Evolutionary conservation across 2,797 vertebrate genomes (phyloP).

Genomic region (Brachyrhaphis roseni): DNA sequence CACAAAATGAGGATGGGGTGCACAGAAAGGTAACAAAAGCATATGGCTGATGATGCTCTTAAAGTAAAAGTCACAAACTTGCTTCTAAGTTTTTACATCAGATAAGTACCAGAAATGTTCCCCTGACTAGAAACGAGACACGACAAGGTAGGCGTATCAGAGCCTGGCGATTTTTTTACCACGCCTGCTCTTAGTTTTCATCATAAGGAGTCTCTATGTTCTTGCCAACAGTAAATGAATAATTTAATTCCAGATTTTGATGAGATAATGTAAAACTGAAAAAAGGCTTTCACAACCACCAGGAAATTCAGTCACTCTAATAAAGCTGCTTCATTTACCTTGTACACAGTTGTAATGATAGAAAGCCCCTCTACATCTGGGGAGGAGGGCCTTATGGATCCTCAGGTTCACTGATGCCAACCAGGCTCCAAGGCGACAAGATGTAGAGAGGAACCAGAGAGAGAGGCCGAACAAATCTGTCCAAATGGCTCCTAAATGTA

Average conservation of each 20-base stretch:
- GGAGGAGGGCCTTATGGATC: constrained; percentile 54
- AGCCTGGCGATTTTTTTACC: constrained; percentile 27
- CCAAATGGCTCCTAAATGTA: constrained; percentile 19
- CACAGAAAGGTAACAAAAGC: constrained; percentile 7
- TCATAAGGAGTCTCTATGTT: constrained; percentile 18
- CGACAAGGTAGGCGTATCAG: constrained; percentile 13
- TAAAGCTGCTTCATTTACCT: constrained; percentile 53
- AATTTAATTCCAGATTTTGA: neutral
- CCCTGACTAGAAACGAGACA: constrained; percentile 47
- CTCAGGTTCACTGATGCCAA: constrained; percentile 59
- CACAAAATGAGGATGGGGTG: constrained; percentile 8
- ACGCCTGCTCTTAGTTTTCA: constrained; percentile 29
- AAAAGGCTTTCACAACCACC: neutral
- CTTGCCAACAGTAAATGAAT: constrained; percentile 3
- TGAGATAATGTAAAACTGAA: neutral
- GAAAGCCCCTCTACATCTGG: constrained; percentile 81
- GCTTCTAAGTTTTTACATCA: constrained; percentile 30
- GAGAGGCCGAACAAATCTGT: constrained; percentile 29
- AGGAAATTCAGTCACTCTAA: neutral
- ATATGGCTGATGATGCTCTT: constrained; percentile 4
- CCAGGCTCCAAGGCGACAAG: constrained; percentile 33
- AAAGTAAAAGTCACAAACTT: constrained; percentile 19
- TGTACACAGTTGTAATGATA: constrained; percentile 73
- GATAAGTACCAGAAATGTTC: constrained; percentile 39
- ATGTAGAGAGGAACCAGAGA: constrained; percentile 33